Evolutionary conservation across 2,888 invertebrate species (phyloP).

Genomic region (Lepidonotus clava): DNA sequence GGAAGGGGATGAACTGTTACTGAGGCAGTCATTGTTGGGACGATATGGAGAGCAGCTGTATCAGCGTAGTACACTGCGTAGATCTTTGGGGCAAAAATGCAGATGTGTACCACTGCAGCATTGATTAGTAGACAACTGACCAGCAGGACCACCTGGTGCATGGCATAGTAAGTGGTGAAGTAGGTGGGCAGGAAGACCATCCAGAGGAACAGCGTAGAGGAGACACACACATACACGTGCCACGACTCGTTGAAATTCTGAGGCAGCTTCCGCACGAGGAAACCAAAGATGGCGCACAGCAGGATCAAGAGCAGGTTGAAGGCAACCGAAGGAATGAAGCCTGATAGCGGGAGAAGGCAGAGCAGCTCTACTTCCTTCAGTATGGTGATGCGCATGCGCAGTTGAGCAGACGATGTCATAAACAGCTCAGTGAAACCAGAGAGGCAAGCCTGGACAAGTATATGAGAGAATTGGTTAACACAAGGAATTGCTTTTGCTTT

Average conservation of each 20-base stretch:
- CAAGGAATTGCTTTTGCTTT: too few species aligned
- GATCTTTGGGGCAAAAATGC: constrained; percentile 58
- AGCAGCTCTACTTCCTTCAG: constrained; percentile 68
- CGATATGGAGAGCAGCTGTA: constrained; percentile 51
- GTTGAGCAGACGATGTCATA: neutral
- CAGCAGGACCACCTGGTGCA: constrained; percentile 59
- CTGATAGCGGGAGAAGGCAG: constrained; percentile 67
- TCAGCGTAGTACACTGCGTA: constrained; percentile 60
- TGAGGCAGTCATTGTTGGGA: too few species aligned
- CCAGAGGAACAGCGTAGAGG: constrained; percentile 63
- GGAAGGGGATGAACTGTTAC: too few species aligned
- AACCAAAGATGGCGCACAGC: constrained; percentile 60
- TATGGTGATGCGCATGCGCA: constrained; percentile 59
- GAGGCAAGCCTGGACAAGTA: neutral
- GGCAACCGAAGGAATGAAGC: constrained; percentile 68
- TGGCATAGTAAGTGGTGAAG: constrained; percentile 59
- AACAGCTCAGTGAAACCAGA: neutral
- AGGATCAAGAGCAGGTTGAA: constrained; percentile 60
- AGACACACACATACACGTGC: constrained; percentile 62
- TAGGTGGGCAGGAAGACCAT: constrained; percentile 62
- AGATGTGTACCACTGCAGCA: constrained; percentile 54
- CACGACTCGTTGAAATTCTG: constrained; percentile 65
- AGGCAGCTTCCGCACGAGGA: constrained; percentile 60
- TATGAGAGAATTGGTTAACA: too few species aligned
- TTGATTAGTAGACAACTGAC: constrained; percentile 60